Evolutionary conservation across 2,113 vertebrate genomes (phyloP).

Genomic region (Oxyura jamaicensis): DNA sequence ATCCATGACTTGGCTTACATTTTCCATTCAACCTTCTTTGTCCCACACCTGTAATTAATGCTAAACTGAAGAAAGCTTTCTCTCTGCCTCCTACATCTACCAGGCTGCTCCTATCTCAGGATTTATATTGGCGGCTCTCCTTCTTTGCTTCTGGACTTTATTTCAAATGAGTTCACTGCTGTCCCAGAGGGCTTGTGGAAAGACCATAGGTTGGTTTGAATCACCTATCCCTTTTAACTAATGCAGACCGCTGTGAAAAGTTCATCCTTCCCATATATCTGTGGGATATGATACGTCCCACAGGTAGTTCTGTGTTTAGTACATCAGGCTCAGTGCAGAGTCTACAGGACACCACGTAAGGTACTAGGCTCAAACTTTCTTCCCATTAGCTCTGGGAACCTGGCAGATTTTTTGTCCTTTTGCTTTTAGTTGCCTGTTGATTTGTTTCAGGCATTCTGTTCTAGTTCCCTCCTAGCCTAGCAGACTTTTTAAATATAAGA

Average conservation of each 20-base stretch:
- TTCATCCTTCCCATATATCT: neutral
- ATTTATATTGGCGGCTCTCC: neutral
- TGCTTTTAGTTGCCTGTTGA: neutral
- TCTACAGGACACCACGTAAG: neutral
- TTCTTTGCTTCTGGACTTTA: neutral
- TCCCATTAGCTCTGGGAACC: neutral
- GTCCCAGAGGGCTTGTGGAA: neutral
- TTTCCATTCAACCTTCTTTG: neutral
- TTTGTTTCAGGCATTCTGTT: neutral
- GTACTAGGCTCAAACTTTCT: neutral
- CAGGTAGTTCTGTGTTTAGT: neutral
- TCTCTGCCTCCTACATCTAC: neutral
- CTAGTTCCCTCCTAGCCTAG: neutral
- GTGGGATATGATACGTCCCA: no score
- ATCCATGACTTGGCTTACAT: neutral
- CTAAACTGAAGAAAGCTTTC: neutral
- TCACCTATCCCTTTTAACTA: neutral
- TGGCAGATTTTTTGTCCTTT: neutral
- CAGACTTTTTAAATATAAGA: neutral
- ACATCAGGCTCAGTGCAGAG: neutral
- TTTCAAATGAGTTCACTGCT: neutral
- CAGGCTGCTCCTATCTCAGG: neutral
- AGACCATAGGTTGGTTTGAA: neutral
- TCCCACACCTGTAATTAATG: neutral
- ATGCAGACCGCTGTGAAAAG: neutral